Evolutionary conservation across 2,888 invertebrate species (phyloP).

Genomic region (Limenitis camilla): DNA sequence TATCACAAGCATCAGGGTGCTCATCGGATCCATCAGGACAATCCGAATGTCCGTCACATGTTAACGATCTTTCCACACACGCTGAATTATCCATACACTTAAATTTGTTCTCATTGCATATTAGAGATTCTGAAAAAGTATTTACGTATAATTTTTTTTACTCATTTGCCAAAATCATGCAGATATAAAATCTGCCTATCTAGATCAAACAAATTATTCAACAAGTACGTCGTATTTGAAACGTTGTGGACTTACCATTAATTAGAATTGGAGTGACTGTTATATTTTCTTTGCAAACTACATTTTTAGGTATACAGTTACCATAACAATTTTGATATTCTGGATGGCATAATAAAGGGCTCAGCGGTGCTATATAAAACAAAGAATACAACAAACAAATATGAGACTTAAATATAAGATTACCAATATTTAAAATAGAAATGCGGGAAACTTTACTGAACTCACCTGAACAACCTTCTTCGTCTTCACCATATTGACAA

Average conservation of each 20-base stretch:
- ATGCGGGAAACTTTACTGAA: not conserved
- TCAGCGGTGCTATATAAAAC: constrained; percentile 5
- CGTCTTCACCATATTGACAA: constrained; percentile 74
- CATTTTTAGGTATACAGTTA: constrained; percentile 21
- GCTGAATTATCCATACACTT: constrained; percentile 34
- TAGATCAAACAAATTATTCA: too few relatives aligned
- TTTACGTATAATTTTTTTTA: too few relatives aligned
- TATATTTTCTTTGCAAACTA: constrained; percentile 6
- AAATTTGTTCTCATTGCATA: constrained; percentile 38
- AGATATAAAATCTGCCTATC: too few relatives aligned
- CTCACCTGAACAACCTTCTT: constrained; percentile 60
- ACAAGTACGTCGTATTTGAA: too few relatives aligned
- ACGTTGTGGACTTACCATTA: too few relatives aligned
- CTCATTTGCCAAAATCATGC: too few relatives aligned
- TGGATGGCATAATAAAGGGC: constrained; percentile 11
- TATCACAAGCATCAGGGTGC: constrained; percentile 33
- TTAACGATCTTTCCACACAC: constrained; percentile 42
- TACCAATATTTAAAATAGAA: not conserved
- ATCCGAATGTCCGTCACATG: constrained; percentile 47
- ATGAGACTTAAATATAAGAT: too few relatives aligned
- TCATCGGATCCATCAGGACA: constrained; percentile 54
- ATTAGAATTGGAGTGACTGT: not conserved
- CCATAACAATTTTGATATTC: constrained; percentile 22
- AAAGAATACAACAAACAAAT: not conserved
- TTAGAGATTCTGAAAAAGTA: not conserved